These are phyloP conservation scores for Hesperophylax magnus DNA, from an alignment of 1,140 invertebrate species.

Conservation along the genomic window DNA sequence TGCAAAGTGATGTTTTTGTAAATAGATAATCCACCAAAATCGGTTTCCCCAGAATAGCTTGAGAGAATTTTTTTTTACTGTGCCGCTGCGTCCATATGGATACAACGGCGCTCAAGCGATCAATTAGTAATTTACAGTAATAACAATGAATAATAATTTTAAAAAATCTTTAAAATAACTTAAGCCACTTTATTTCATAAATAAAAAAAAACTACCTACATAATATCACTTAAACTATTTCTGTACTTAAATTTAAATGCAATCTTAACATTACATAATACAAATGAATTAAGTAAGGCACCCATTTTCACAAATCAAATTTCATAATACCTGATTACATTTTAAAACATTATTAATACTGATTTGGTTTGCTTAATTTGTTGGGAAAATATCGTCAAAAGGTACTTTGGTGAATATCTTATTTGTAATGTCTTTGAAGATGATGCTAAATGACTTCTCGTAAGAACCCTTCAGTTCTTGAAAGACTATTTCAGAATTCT, in stretches of 20 bases:
- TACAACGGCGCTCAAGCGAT: too few species aligned
- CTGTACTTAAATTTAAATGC: neutral
- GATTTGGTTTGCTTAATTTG: constrained; percentile 58
- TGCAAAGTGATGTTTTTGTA: too few species aligned
- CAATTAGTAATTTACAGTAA: too few species aligned
- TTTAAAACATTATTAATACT: neutral
- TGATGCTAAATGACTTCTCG: constrained; percentile 73
- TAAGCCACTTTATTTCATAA: neutral
- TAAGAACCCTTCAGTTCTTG: constrained; percentile 76
- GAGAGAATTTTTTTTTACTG: too few species aligned
- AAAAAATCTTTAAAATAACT: neutral
- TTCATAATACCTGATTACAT: neutral
- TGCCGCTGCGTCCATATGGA: too few species aligned
- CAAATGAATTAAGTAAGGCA: too few species aligned
- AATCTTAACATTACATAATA: too few species aligned
- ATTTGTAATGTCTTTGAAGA: constrained; percentile 75
- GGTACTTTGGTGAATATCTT: constrained; percentile 76
- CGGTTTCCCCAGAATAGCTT: too few species aligned
- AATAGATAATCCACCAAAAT: too few species aligned
- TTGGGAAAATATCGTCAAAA: constrained; percentile 74
- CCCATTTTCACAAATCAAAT: too few species aligned
- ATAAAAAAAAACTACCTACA: neutral
- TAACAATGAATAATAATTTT: neutral
- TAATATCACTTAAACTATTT: neutral
- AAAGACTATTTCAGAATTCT: constrained; percentile 77